Evolutionary conservation across 2,113 vertebrate genomes (phyloP).

Genomic region (Phaethon lepturus): DNA sequence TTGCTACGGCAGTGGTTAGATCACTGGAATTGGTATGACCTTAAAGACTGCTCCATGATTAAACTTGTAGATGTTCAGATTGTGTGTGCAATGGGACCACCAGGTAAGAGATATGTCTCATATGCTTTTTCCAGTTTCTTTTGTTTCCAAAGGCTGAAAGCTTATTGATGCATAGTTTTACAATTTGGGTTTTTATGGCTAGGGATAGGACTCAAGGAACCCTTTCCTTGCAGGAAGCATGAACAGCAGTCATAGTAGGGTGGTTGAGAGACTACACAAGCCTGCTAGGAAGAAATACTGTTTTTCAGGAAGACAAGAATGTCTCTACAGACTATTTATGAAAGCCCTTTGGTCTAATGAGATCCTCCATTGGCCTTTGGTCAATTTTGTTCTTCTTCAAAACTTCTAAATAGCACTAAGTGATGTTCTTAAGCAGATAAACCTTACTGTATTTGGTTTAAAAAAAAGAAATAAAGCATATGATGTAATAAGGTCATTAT

Average conservation of each 20-base stretch:
- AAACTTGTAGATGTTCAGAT: slow-evolving; percentile 88
- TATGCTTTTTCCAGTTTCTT: background rate
- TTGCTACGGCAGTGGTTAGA: slow-evolving; percentile 92
- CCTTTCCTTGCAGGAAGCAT: background rate
- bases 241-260: background rate
- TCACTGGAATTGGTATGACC: slow-evolving; percentile 93
- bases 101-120: slow-evolving; percentile 75
- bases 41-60: slow-evolving; percentile 88
- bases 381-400: background rate
- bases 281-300: background rate
- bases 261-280: background rate
- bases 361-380: background rate
- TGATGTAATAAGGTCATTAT: background rate
- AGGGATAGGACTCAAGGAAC: background rate
- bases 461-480: background rate
- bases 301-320: background rate
- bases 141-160: background rate
- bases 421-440: background rate
- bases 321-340: background rate
- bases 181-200: background rate
- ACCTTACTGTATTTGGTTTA: background rate
- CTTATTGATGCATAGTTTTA: background rate
- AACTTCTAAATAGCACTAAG: background rate
- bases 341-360: background rate
- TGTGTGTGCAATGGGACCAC: slow-evolving; percentile 91